Conservation (phyloP, 2,888 invertebrate genomes). For the Heteropelma amictum region DNA sequence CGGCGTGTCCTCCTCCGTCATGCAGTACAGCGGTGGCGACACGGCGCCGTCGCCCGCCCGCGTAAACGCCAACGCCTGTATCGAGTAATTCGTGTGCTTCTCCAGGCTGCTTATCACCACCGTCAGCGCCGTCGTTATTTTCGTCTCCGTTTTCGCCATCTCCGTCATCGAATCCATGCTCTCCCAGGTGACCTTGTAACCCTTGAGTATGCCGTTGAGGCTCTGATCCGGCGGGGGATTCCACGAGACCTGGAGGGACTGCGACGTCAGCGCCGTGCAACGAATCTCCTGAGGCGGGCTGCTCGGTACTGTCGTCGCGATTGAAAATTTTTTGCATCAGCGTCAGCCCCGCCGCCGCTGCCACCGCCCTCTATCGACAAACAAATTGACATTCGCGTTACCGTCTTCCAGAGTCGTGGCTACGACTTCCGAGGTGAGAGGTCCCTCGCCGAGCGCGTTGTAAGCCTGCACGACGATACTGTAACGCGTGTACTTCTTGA, state of each 20-base stretch:
- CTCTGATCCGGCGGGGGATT: conserved; percentile 89
- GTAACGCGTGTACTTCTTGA: conserved; percentile 80
- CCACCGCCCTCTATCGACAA: no score
- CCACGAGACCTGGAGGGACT: conserved; percentile 92
- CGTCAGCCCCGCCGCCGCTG: no score
- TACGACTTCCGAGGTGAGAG: conserved; percentile 79
- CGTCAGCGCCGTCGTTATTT: conserved; percentile 84
- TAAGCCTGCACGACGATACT: conserved; percentile 79
- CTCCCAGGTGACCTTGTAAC: conserved; percentile 86
- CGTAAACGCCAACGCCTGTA: conserved; percentile 93
- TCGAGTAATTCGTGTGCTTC: conserved; percentile 95
- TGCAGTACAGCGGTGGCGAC: conserved; percentile 90
- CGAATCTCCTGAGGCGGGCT: conserved; percentile 90
- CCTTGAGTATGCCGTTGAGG: conserved; percentile 91
- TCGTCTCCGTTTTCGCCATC: conserved; percentile 78
- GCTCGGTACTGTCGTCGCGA: conserved; percentile 94
- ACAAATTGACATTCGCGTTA: no score
- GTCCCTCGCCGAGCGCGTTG: conserved; percentile 79
- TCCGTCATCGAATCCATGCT: conserved; percentile 73
- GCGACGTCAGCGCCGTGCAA: conserved; percentile 89
- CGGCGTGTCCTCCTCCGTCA: conserved; percentile 95
- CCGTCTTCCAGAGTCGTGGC: conserved; percentile 80
- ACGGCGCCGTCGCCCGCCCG: conserved; percentile 93
- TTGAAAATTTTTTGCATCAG: no score
- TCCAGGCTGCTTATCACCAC: conserved; percentile 87